phyloP scores from a whole-genome alignment of 2,888 invertebrate species.

The Bugula neritina region DNA sequence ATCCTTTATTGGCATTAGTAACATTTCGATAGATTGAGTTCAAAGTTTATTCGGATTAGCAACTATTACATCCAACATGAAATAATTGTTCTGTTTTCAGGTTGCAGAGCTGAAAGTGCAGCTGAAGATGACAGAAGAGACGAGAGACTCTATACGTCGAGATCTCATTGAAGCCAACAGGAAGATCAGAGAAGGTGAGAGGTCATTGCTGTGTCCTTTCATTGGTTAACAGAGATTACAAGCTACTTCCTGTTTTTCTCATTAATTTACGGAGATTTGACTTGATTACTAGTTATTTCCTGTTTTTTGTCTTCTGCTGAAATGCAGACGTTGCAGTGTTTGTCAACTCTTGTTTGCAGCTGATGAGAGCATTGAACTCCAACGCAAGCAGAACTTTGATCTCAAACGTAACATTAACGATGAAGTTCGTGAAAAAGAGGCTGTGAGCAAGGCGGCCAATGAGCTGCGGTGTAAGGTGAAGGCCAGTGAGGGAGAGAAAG shows the following conservation, averaged over 20 bases:
- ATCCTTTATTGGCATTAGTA: no score
- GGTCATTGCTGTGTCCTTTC: no score
- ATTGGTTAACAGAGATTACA: no score
- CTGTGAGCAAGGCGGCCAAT: conserved; percentile 75
- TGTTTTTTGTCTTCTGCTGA: no score
- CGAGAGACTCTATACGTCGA: conserved; percentile 71
- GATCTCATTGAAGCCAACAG: conserved; percentile 78
- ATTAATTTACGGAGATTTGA: no score
- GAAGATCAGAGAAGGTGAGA: conserved; percentile 75
- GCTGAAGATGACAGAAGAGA: conserved; percentile 71
- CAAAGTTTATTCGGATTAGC: no score
- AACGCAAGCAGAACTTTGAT: conserved; percentile 73
- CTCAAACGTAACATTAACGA: conserved; percentile 74
- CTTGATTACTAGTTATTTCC: no score
- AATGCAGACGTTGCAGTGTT: no score
- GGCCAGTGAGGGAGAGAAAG: conserved; percentile 74
- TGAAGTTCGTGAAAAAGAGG: conserved; percentile 74
- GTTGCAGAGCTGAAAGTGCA: conserved; percentile 69
- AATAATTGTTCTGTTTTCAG: conserved; percentile 11
- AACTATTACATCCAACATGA: no score
- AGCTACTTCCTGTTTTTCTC: no score
- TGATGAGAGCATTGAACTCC: conserved; percentile 48
- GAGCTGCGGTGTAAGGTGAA: conserved; percentile 79
- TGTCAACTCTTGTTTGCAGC: conserved; percentile 37
- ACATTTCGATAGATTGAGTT: no score